Evolutionary conservation across 53 echinoderm and acorn worm species (phyloP), one percentile per base, ranked within the genome.

Genomic region (Stichopus horrens): DNA sequence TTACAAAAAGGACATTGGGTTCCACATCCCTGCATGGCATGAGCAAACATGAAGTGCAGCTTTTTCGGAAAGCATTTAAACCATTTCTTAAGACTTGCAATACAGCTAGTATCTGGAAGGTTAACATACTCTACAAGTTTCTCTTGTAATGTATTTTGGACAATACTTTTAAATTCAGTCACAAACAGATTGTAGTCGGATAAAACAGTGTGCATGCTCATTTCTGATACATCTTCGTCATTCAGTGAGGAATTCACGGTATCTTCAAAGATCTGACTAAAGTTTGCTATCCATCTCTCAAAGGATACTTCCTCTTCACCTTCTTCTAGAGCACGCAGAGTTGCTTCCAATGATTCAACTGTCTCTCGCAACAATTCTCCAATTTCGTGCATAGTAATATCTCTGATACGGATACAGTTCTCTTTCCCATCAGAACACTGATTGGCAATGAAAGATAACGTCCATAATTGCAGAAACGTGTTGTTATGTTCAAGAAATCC

Each of bases 1-100:
- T 68, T 71, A 53, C 86, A 86, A 54, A 86, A 86, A 7, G 86
- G 86, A 86, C 86, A 86, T 37, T 86, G 83, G 21, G 68, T 67
- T 18, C 68, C 86, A 73, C 86, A 67, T 9, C 74, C 86, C n/a
- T 22, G 74, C 63, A 86, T 65, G 13, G 16, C 54, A 4, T 52
- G 5, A 19, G 68, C 86, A 8, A 86, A 18, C 5, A 86, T 0
- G n/a, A 71, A 52, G 16, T 86, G 74, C 73, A 86, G 10, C 53
- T 86, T 4, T 52, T 86, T 73, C 8, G 86, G 71, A 14, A 86
- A 52, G n/a, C 5, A 7, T 22, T 83, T 18, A 52, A 86, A 71
- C 68, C 86, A 86, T 6, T 13, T 7, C 11, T n/a, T 68, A 37
- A 71, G 66, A 4, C 52, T 53, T 6, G 7, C 56, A 5, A 57